A percentile compares a stretch with the other conserved stretches of the same genome.
Evolutionary conservation across 2,888 invertebrate genomes (phyloP).

Genomic region (Tridacna crocea): DNA sequence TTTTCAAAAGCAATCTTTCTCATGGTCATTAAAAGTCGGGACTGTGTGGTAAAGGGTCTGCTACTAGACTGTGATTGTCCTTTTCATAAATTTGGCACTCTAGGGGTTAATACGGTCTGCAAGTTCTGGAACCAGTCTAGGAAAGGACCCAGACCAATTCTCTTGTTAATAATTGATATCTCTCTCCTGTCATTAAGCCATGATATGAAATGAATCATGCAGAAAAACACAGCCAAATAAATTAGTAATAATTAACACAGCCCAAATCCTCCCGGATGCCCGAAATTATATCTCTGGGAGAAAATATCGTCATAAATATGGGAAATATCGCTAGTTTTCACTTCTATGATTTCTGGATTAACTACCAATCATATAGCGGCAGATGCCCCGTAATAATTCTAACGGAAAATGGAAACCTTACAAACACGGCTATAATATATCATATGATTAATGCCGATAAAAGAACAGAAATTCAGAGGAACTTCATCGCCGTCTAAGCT

Average conservation of each 20-base stretch:
- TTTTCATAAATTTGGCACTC: no score
- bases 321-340: constrained; percentile 34
- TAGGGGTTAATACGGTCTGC: no score
- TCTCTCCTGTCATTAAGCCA: background rate
- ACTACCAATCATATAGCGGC: constrained; percentile 45
- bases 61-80: background rate
- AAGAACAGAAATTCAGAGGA: constrained; percentile 52
- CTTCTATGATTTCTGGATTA: constrained; percentile 56
- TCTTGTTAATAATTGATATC: constrained; percentile 19
- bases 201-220: constrained; percentile 28
- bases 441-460: constrained; percentile 63
- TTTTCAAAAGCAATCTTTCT: background rate
- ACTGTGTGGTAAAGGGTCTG: background rate
- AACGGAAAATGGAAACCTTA: constrained; percentile 52
- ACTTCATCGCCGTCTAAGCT: constrained; percentile 55
- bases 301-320: constrained; percentile 25
- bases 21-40: background rate
- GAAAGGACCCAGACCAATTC: constrained; percentile 1
- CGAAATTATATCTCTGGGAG: constrained; percentile 20
- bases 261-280: background rate
- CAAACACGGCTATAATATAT: constrained; percentile 56
- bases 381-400: constrained; percentile 50
- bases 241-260: constrained; percentile 26
- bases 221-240: constrained; percentile 26
- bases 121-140: background rate